Evolutionary conservation across 2,888 invertebrate species (phyloP), one percentile per base, ranked within the genome.

Genomic region (Cheilosia scutellata): DNA sequence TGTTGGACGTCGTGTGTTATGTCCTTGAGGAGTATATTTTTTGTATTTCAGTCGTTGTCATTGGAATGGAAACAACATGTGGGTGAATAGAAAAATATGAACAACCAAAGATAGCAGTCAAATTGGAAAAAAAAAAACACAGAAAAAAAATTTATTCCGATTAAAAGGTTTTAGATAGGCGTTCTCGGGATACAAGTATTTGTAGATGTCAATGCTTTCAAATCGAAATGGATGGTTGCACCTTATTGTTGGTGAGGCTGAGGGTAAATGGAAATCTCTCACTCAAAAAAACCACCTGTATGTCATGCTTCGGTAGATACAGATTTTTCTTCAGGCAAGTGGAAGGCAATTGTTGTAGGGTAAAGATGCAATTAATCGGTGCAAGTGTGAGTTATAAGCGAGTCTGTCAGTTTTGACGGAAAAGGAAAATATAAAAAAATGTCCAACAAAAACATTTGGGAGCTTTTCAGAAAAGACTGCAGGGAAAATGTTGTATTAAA

Each of bases 41-140:
- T 82, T 77, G 20, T 57, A 31, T 31, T 51, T 29, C 60, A 37
- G 68, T 75, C 72, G 70, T 40, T 84, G 70, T 76, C 76, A 86
- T 71, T 82, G 76, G 76, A 86, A 80, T 55, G 70, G 68, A 77
- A 77, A 86, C 86, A 86, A 86, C 86, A 86, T 82, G 86, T 82
- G 82, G 86, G 72, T 82, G 76, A 71, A 63, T 71, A 51, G 42
- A 27, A 71, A 76, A 60, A 47, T 57, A 60, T 25, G 13, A 68
- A 47, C 6, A 37, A 55, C 37, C 42, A 6, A 20, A 55, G 27
- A 75, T 31, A 65, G 47, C 42, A 40, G 51, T 13, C 20, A 49
- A 49, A 66, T 58, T 75, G 37, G 37, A 11, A 37, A 11, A 0
- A 37, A 11, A 37, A 37, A 37, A 3, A 37, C 2, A 29, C n/a